A percentile compares a stretch with the other conserved stretches of the same genome.
These are phyloP conservation scores for Tenebrio molitor DNA, from an alignment of 1,140 invertebrate genomes.

Conservation along the genomic window DNA sequence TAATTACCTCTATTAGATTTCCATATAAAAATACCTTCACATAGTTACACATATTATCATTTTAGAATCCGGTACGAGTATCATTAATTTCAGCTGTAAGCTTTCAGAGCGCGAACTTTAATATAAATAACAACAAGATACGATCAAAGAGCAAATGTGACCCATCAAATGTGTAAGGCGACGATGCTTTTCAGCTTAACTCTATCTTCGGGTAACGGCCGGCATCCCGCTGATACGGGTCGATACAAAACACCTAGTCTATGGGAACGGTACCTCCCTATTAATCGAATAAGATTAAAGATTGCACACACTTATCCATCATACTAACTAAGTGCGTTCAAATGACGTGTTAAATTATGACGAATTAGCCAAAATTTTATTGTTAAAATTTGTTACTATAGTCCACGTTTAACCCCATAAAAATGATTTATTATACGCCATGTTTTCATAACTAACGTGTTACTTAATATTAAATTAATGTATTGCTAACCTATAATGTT, in stretches of 20 bases:
- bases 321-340: not conserved
- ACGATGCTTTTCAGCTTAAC: slow-evolving; percentile 50
- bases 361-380: not conserved
- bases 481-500: too few species aligned
- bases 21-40: slow-evolving; percentile 57
- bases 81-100: slow-evolving; percentile 59
- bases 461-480: too few species aligned
- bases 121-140: slow-evolving; percentile 59
- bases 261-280: slow-evolving; percentile 50
- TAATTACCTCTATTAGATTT: slow-evolving; percentile 10
- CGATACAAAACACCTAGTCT: slow-evolving; percentile 45
- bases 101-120: slow-evolving; percentile 58
- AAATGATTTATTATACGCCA: slow-evolving; percentile 32
- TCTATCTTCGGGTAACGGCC: slow-evolving; percentile 52
- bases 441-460: too few species aligned
- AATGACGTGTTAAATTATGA: not conserved
- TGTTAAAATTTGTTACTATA: slow-evolving; percentile 8
- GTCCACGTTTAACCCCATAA: not conserved
- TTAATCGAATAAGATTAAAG: slow-evolving; percentile 41
- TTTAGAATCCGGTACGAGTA: slow-evolving; percentile 57
- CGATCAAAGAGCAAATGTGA: slow-evolving; percentile 56
- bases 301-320: slow-evolving; percentile 36
- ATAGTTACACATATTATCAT: slow-evolving; percentile 62
- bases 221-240: slow-evolving; percentile 43
- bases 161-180: slow-evolving; percentile 50